phyloP scores from a whole-genome alignment of 1,140 invertebrate genomes.

The Drosophila gunungcola region DNA sequence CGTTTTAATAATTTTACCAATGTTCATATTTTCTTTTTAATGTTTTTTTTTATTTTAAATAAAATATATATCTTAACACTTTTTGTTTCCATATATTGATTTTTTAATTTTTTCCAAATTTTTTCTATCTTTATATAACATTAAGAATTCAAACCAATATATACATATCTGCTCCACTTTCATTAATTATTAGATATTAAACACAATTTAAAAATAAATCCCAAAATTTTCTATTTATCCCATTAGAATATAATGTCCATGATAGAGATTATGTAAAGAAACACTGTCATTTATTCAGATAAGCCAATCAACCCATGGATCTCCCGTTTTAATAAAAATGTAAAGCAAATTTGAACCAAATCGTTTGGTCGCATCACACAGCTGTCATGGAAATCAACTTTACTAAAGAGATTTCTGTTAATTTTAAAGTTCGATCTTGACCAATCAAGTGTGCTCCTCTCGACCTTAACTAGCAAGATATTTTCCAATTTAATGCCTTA shows the following conservation, averaged over 20 bases:
- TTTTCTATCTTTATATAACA: background rate
- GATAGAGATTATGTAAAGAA: background rate
- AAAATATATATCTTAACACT: no score
- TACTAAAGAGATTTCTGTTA: constrained; percentile 19
- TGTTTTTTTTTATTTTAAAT: no score
- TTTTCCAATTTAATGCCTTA: constrained; percentile 50
- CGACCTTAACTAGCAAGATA: constrained; percentile 22
- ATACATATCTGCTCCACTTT: background rate
- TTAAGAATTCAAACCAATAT: background rate
- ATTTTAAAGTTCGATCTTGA: constrained; percentile 13
- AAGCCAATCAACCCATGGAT: constrained; percentile 20
- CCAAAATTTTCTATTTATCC: background rate
- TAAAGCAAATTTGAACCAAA: constrained; percentile 12
- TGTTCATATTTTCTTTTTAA: no score
- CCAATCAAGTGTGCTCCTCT: constrained; percentile 18
- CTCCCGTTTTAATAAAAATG: constrained; percentile 4
- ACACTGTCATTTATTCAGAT: constrained; percentile 20
- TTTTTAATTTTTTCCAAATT: background rate
- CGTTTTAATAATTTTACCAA: no score
- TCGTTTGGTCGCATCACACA: constrained; percentile 10
- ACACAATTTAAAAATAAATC: background rate
- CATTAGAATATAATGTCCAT: constrained; percentile 9
- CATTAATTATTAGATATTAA: background rate
- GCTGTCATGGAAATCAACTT: constrained; percentile 28
- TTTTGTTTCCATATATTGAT: no score